Evolutionary conservation across 2,888 invertebrate species (phyloP).

Genomic region (Drosophila acutilabella): DNA sequence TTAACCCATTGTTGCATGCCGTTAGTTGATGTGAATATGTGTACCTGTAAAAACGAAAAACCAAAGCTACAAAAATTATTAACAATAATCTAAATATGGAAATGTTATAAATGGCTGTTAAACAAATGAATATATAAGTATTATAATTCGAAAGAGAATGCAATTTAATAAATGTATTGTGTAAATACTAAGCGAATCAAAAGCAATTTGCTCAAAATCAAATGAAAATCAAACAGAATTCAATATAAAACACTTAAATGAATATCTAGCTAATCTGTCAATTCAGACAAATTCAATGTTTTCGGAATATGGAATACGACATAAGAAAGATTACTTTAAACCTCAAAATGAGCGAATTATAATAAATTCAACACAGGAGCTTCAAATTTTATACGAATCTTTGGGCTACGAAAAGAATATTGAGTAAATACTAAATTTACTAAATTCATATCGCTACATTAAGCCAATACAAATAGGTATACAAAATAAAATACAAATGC

Average conservation of each 20-base stretch:
- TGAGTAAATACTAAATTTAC: conserved; percentile 10
- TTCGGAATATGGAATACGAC: conserved; percentile 23
- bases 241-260: not conserved
- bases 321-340: conserved; percentile 56
- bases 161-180: conserved; percentile 33
- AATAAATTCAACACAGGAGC: conserved; percentile 49
- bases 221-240: conserved; percentile 2
- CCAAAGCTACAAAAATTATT: conserved; percentile 46
- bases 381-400: conserved; percentile 69
- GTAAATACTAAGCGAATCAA: conserved; percentile 42
- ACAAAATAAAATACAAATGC: conserved; percentile 21
- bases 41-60: conserved; percentile 60
- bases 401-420: conserved; percentile 51
- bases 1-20: conserved; percentile 69
- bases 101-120: conserved; percentile 71
- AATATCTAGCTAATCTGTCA: conserved; percentile 59
- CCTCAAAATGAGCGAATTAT: conserved; percentile 8
- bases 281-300: conserved; percentile 54
- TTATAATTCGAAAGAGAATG: conserved; percentile 25
- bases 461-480: conserved; percentile 51
- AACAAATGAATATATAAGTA: conserved; percentile 25
- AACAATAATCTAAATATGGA: conserved; percentile 63
- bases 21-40: conserved; percentile 67
- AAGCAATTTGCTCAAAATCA: conserved; percentile 59
- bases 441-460: conserved; percentile 70